Base-by-base conservation (phyloP, 2,113 vertebrate species). In the Lophura nycthemera region DNA sequence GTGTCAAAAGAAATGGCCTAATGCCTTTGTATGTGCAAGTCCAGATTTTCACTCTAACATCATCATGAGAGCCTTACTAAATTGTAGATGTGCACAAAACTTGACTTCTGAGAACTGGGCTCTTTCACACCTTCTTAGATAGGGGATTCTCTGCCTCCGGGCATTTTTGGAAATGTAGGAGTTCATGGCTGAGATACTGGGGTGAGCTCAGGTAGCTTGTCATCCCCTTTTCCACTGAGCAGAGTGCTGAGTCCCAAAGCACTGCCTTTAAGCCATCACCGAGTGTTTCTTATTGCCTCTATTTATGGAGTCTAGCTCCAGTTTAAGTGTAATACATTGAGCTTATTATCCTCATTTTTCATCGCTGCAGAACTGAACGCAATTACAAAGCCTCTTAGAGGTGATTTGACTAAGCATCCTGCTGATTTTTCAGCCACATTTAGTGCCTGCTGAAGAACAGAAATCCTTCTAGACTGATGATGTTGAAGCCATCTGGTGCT, bases 401-500 rank as follows among this genome's bases (percentile, higher is more conserved):
- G 83, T 89, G 82, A 89, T 96, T 94, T 95, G 85, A 83, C 90
- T 92, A 65, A 57, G 75, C 85, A 95, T 57, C 85, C 91, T 81
- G 91, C 89, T 92, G 94, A 48, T 88, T 95, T 95, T 95, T 91
- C 93, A 94, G 89, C 86, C 88, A 83, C 79, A 80, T 93, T 95
- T 91, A 94, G 91, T 0, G 43, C 76, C 61, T 80, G 89, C 57
- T 78, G 91, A 81, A 86, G 88, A 96, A 83, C 72, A 95, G 89
- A 95, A 94, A 93, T 93, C 88, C 91, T 93, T 91, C 91, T 78
- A 91, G 87, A 85, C 85, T 83, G 91, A 72, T 83, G 89, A 72
- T 97, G 93, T 52, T 86, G 88, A 72, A 95, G 83, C 88, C 95
- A 95, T 92, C 93, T 96, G 93, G 91, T 72, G 83, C 91, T 91